Percentiles rank a stretch among this genome's conserved stretches.
Evolutionary conservation across 2,113 vertebrate species (phyloP).

Genomic region (Calypte anna): DNA sequence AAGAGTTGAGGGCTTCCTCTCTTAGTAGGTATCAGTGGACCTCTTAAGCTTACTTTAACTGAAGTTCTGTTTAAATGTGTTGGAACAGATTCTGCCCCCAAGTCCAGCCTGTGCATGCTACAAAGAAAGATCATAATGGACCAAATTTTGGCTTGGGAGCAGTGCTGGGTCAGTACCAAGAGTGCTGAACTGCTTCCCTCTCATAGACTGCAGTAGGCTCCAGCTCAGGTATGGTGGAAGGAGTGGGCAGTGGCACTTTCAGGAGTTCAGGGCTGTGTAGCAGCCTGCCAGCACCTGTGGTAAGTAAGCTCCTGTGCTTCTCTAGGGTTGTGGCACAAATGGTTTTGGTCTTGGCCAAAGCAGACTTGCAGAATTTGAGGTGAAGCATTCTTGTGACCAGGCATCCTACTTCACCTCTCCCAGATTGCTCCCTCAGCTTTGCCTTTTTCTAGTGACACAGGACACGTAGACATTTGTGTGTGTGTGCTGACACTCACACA

Average conservation of each 20-base stretch:
- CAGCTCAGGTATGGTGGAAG: neutral
- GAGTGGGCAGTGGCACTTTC: neutral
- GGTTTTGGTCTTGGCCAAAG: neutral
- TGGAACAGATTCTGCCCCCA: slow-evolving; percentile 49
- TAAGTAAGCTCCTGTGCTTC: neutral
- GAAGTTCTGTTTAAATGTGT: slow-evolving; percentile 37
- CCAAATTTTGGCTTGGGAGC: slow-evolving; percentile 12
- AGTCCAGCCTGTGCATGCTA: neutral
- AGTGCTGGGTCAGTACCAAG: neutral
- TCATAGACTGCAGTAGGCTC: neutral
- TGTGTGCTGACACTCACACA: rapidly evolving
- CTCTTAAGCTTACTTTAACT: neutral
- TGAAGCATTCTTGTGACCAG: neutral
- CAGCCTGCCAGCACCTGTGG: neutral
- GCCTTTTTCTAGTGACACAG: neutral
- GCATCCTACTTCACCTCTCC: neutral
- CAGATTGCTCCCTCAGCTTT: neutral
- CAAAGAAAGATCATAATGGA: neutral
- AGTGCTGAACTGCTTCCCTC: neutral
- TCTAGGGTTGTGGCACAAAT: neutral
- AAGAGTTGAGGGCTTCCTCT: neutral
- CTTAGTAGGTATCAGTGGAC: neutral
- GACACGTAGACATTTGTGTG: rapidly evolving
- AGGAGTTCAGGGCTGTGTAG: neutral
- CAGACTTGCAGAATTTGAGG: neutral